These are phyloP conservation scores for Phenacoccus solenopsis DNA, from an alignment of 1,140 invertebrate genomes.

Conservation along the genomic window DNA sequence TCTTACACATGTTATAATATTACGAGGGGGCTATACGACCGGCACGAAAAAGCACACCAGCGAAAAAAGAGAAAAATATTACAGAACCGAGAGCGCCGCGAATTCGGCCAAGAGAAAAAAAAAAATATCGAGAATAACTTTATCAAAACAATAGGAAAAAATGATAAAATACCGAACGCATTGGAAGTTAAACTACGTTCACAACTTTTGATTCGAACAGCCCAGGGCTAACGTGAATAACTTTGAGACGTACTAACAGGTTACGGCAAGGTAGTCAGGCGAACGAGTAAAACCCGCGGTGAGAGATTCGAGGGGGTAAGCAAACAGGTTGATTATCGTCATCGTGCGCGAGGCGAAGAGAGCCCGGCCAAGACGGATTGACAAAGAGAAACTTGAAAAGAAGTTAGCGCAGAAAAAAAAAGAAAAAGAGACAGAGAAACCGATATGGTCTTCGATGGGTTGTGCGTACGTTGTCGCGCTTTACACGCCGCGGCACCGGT, in stretches of 20 bases:
- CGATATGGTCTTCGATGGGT: background rate
- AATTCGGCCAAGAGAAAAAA: background rate
- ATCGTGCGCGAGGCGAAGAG: background rate
- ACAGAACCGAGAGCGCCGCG: background rate
- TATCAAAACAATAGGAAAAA: background rate
- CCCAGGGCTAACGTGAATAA: constrained; percentile 7
- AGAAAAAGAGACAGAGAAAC: background rate
- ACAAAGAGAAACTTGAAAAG: too few relatives aligned
- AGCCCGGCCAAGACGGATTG: background rate
- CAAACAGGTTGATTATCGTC: constrained; percentile 11
- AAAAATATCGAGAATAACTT: background rate
- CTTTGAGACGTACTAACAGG: constrained; percentile 14
- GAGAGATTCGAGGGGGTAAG: background rate
- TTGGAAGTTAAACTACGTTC: background rate
- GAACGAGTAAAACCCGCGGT: background rate
- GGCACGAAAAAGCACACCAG: too few relatives aligned
- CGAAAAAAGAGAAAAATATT: too few relatives aligned
- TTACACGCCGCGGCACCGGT: background rate
- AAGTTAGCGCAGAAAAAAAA: background rate
- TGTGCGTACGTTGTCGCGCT: background rate
- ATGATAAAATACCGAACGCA: background rate
- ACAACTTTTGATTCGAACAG: constrained; percentile 10
- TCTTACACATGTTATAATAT: background rate
- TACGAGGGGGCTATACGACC: background rate
- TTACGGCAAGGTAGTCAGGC: constrained; percentile 13